These are phyloP conservation scores for Rhysida immarginata DNA, from an alignment of 1,140 invertebrate genomes.

Conservation along the genomic window DNA sequence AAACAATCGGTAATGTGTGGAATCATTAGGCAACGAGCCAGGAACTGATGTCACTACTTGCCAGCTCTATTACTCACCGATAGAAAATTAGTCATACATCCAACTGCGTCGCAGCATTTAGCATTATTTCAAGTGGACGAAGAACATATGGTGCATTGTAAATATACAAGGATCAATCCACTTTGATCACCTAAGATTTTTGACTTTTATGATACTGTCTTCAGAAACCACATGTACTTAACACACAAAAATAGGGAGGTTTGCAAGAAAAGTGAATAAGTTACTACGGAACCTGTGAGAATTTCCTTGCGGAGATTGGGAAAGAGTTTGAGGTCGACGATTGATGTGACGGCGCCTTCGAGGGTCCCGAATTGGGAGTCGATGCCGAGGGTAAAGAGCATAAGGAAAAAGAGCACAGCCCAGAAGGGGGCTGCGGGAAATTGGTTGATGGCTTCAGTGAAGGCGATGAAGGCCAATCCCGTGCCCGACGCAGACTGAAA, in stretches of 20 bases:
- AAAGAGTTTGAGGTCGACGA: slow-evolving; percentile 88
- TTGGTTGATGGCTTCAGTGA: slow-evolving; percentile 91
- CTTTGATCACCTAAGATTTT: too few species aligned
- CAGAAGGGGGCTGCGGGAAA: slow-evolving; percentile 87
- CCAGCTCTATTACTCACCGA: too few species aligned
- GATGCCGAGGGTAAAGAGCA: slow-evolving; percentile 88
- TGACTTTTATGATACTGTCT: too few species aligned
- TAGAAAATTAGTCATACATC: too few species aligned
- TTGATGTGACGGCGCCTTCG: slow-evolving; percentile 87
- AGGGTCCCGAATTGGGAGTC: slow-evolving; percentile 90
- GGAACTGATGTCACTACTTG: too few species aligned
- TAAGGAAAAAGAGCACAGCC: slow-evolving; percentile 86
- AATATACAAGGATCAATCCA: too few species aligned
- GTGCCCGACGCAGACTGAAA: slow-evolving; percentile 78
- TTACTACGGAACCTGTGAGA: slow-evolving; percentile 47
- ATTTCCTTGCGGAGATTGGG: slow-evolving; percentile 82
- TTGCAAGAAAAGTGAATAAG: neutral
- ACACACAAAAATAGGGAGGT: neutral
- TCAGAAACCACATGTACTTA: too few species aligned
- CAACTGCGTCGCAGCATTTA: too few species aligned
- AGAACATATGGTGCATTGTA: too few species aligned
- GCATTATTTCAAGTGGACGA: too few species aligned
- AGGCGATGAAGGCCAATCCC: slow-evolving; percentile 86
- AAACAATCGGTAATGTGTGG: too few species aligned
- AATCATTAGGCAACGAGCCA: too few species aligned